phyloP scores from a whole-genome alignment of 2,888 invertebrate genomes.

The Eupithecia dodoneata region DNA sequence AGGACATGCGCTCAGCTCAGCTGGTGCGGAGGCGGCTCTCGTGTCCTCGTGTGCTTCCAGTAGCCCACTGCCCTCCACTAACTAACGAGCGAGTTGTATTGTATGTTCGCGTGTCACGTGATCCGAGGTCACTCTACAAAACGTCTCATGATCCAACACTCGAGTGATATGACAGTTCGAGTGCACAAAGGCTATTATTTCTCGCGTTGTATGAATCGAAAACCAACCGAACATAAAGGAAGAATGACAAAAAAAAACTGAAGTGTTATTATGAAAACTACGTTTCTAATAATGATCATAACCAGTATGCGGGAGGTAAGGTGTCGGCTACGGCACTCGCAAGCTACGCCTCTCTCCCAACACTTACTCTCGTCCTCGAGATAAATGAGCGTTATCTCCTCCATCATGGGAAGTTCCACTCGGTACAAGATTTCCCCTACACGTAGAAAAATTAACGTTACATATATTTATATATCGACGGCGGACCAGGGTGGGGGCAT shows the following conservation, averaged over 20 bases:
- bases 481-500: slow-evolving; percentile 33
- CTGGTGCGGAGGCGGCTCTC: slow-evolving; percentile 60
- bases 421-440: slow-evolving; percentile 95
- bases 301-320: slow-evolving; percentile 85
- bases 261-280: slow-evolving; percentile 85
- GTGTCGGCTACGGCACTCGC: slow-evolving; percentile 86
- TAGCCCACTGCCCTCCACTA: slow-evolving; percentile 59
- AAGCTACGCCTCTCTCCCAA: slow-evolving; percentile 86
- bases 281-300: slow-evolving; percentile 85
- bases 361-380: slow-evolving; percentile 94
- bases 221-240: slow-evolving; percentile 75
- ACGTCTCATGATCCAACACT: slow-evolving; percentile 63
- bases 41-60: slow-evolving; percentile 82
- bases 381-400: slow-evolving; percentile 96
- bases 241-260: slow-evolving; percentile 75
- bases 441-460: slow-evolving; percentile 85
- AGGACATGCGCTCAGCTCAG: slow-evolving; percentile 58
- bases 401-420: slow-evolving; percentile 96
- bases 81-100: slow-evolving; percentile 33
- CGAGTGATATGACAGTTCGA: slow-evolving; percentile 74
- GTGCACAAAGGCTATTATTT: slow-evolving; percentile 79
- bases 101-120: slow-evolving; percentile 40
- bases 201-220: slow-evolving; percentile 76
- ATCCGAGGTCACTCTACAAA: slow-evolving; percentile 53
- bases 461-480: slow-evolving; percentile 66